Base-by-base conservation (phyloP, 2,888 invertebrate species). In the Elmis aenea region DNA sequence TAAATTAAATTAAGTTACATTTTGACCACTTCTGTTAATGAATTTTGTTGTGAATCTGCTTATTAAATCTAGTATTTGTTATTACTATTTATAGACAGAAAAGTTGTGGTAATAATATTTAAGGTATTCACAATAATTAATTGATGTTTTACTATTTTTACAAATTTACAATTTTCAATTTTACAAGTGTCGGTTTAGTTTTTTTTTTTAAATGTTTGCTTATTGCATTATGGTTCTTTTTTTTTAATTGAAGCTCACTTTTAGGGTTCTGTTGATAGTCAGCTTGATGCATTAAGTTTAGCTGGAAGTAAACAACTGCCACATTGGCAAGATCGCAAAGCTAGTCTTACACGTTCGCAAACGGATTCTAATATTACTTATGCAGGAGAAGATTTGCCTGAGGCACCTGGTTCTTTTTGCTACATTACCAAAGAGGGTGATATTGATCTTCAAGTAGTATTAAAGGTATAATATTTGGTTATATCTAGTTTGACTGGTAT, bases 361-460 rank as follows among this genome's bases (percentile, higher is more conserved):
- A 93, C 93, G 0, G 93, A 94, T 62, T 90, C 92, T 0, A 90
- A 92, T 58, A 92, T 93, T 33, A 86, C 87, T 3, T 92, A 92
- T 58, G 79, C 83, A 0, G 81, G 83, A 1, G 88, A 90, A 48
- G 93, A 93, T 58, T 77, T 87, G 40, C 83, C 85, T 1, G 92
- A 93, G 68, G 91, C 90, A 0, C 82, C 89, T 0, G 93, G 92
- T 0, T 86, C 96, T 0, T 73, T 83, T 11, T 81, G 85, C 61
- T 99, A 95, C 60, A 95, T 97, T 38, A 95, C 93, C 14, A 85
- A 85, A 55, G 93, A 95, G 53, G 97, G 99, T 0, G 89, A 94
- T 59, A 83, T 99, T 38, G 91, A 95, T 65, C 81, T 90, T 50
- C 84, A 86, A 71, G 87, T 94, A 8, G 83, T 94, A 2, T 66